These are phyloP conservation scores for Athetis lepigone DNA, from an alignment of 2,888 invertebrate species.

Conservation along the genomic window DNA sequence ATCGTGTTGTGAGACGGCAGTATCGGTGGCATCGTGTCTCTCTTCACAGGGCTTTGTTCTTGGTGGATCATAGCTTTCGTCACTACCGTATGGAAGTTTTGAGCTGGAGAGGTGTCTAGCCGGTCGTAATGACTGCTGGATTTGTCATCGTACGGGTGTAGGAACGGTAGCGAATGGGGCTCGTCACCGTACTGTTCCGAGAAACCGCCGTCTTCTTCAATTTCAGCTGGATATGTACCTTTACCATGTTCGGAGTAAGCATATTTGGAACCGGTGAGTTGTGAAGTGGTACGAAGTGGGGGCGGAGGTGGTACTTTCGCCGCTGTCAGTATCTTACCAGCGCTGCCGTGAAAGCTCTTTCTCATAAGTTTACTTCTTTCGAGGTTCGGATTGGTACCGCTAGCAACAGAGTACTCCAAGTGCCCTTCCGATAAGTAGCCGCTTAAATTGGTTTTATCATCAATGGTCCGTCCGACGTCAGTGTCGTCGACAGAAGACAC, in stretches of 20 bases:
- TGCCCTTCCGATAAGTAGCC: slow-evolving; percentile 97
- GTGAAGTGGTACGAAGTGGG: slow-evolving; percentile 96
- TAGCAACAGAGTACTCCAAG: slow-evolving; percentile 93
- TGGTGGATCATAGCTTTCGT: slow-evolving; percentile 96
- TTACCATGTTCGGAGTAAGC: slow-evolving; percentile 88
- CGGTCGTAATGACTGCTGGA: slow-evolving; percentile 81
- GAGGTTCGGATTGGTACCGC: slow-evolving; percentile 94
- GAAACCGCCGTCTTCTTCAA: slow-evolving; percentile 87
- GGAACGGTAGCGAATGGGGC: slow-evolving; percentile 91
- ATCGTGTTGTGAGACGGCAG: slow-evolving; percentile 77
- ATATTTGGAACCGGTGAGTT: slow-evolving; percentile 93
- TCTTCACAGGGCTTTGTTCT: slow-evolving; percentile 93
- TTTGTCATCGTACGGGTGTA: slow-evolving; percentile 89
- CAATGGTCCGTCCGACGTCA: slow-evolving; percentile 92
- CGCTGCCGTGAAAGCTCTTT: slow-evolving; percentile 96
- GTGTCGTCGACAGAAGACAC: slow-evolving; percentile 94
- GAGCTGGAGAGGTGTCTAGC: slow-evolving; percentile 82
- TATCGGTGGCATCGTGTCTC: slow-evolving; percentile 77
- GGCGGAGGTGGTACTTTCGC: slow-evolving; percentile 96
- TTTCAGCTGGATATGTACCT: slow-evolving; percentile 83
- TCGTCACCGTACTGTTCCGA: slow-evolving; percentile 90
- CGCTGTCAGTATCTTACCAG: slow-evolving; percentile 94
- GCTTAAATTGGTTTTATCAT: slow-evolving; percentile 92
- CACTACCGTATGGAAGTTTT: slow-evolving; percentile 93
- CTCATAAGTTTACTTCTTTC: slow-evolving; percentile 97